Evolutionary conservation across 2,797 vertebrate genomes (phyloP).

Genomic region (Neomorphus geoffroyi): DNA sequence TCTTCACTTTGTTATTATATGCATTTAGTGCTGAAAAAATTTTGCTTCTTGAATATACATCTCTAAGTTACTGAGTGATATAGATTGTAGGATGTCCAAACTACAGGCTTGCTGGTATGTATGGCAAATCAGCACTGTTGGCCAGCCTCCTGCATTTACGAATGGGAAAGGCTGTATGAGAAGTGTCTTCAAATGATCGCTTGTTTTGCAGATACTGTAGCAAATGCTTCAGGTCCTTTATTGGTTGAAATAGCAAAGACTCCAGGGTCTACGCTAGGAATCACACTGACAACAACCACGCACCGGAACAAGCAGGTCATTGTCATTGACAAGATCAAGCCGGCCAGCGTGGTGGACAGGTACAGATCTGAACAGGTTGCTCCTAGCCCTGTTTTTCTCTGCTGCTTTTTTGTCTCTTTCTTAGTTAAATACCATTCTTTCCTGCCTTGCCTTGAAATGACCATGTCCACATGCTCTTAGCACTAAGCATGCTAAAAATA

Average conservation of each 20-base stretch:
- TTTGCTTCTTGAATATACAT: not conserved
- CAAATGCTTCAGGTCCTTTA: constrained; percentile 90
- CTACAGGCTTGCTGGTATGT: not conserved
- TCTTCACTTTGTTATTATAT: not conserved
- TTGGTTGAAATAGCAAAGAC: constrained; percentile 93
- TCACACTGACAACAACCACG: constrained; percentile 84
- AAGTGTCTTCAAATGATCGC: not conserved
- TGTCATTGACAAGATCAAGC: constrained; percentile 92
- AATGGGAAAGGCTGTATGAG: not conserved
- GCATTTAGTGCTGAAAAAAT: not conserved
- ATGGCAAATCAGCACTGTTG: not conserved
- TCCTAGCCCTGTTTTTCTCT: not conserved
- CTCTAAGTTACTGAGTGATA: not conserved
- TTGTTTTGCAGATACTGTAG: constrained; percentile 84
- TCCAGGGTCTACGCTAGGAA: constrained; percentile 88
- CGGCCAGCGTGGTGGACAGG: constrained; percentile 96
- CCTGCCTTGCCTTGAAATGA: not conserved
- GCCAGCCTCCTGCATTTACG: not conserved
- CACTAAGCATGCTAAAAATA: not conserved
- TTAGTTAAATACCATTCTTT: not conserved
- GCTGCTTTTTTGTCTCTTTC: not conserved
- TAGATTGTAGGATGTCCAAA: not conserved
- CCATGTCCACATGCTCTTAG: not conserved
- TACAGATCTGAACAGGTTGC: constrained; percentile 55
- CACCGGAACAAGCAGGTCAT: constrained; percentile 93